Evolutionary conservation across 2,888 invertebrate genomes (phyloP), one percentile per base, ranked within the genome.

Genomic region (Drosophila kambysellisi): DNA sequence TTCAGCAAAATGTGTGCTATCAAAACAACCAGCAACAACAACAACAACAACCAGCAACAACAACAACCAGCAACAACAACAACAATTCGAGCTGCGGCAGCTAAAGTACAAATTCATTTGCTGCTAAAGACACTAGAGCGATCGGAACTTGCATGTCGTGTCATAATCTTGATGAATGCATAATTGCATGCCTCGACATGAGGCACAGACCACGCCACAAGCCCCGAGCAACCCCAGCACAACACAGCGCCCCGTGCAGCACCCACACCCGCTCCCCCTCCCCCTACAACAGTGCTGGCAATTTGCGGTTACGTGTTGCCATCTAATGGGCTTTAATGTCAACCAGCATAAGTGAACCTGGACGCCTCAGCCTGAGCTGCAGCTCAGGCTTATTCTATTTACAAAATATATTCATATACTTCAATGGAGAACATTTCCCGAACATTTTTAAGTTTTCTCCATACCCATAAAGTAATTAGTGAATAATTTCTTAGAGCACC

Each of bases 161-260:
- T 87, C 88, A 90, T 91, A 92, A 91, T 91, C 91, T 92, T 91
- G 91, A 91, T 92, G 92, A 91, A 91, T 91, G 91, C 88, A 91
- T 91, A 91, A 91, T 92, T 92, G 91, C 91, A 83, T 85, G 86
- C 83, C 86, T 78, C 70, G 66, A 79, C 79, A 74, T 74, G 73
- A 62, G 75, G 76, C 74, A 68, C 56, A 7, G 25, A 46, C 43
- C 33, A 29, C 46, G 43, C 46, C 35, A 48, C n/a, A 29, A 25
- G 1, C 51, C 51, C 29, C 11, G n/a, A 37, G 17, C 46, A 15
- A 46, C 48, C 12, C 46, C 66, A 56, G 35, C 43, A 48, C 62
- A 59, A 65, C 39, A 46, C 57, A 39, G 6, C 25, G 41, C 30
- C 43, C n/a, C 20, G 43, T 43, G 35, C 20, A 29, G 12, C 51